Percentiles rank a stretch among this genome's conserved stretches.
Evolutionary conservation across 2,113 vertebrate genomes (phyloP).

Genomic region (Ptychochromis oligacanthus): DNA sequence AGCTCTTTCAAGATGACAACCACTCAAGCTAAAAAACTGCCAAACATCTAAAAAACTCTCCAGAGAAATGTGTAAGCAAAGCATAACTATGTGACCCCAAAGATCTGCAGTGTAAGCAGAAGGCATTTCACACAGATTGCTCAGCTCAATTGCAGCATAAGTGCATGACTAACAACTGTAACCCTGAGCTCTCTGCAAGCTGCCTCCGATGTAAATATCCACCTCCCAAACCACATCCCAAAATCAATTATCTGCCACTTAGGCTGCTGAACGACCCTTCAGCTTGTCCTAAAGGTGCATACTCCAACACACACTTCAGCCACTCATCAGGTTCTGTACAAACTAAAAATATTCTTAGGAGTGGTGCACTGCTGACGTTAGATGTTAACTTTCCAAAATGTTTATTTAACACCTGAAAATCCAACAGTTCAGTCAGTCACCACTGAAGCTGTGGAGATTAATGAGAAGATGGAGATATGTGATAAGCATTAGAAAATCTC

Average conservation of each 20-base stretch:
- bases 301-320: constrained; percentile 27
- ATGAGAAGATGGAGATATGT: too few relatives aligned
- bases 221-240: neutral
- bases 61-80: constrained; percentile 31
- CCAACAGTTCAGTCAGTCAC: neutral
- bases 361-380: neutral
- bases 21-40: constrained; percentile 35
- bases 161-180: constrained; percentile 34
- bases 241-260: constrained; percentile 51
- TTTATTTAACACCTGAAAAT: constrained; percentile 13
- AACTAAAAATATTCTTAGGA: constrained; percentile 37
- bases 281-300: neutral
- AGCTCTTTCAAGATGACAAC: too few relatives aligned
- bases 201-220: constrained; percentile 18
- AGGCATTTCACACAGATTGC: neutral
- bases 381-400: neutral
- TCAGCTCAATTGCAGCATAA: constrained; percentile 12
- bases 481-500: too few relatives aligned
- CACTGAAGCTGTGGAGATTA: too few relatives aligned
- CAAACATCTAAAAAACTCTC: constrained; percentile 22
- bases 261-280: constrained; percentile 10
- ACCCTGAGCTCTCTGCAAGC: constrained; percentile 6
- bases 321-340: neutral
- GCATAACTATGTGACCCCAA: neutral
- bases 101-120: constrained; percentile 26